phyloP scores from a whole-genome alignment of 2,797 vertebrate species.

The Arrhamphus sclerolepis region DNA sequence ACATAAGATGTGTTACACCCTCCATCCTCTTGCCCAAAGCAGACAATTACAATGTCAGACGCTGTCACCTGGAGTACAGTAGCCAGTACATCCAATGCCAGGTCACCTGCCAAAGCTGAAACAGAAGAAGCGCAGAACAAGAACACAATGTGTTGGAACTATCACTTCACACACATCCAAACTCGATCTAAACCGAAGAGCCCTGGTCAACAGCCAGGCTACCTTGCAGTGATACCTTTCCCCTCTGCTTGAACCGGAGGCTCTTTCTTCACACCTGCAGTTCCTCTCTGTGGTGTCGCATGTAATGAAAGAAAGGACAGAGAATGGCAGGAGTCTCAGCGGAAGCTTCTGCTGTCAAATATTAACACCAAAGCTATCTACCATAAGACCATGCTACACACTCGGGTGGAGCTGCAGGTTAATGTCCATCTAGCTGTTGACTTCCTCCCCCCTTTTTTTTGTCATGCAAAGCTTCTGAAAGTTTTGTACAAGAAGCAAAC shows the following conservation, averaged over 20 bases:
- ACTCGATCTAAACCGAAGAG: conserved; percentile 59
- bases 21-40: conserved; percentile 61
- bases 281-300: conserved; percentile 36
- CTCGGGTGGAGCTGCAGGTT: not conserved
- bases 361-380: conserved; percentile 27
- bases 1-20: conserved; percentile 68
- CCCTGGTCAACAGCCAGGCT: conserved; percentile 55
- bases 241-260: conserved; percentile 73
- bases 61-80: conserved; percentile 74
- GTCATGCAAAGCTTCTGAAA: no score
- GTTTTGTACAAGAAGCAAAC: no score
- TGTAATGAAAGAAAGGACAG: conserved; percentile 54
- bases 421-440: not conserved
- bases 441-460: not conserved
- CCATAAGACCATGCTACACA: not conserved
- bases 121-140: conserved; percentile 75
- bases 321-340: conserved; percentile 37
- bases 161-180: conserved; percentile 75
- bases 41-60: conserved; percentile 77
- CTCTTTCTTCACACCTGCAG: conserved; percentile 67
- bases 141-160: conserved; percentile 78
- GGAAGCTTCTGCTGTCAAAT: conserved; percentile 37
- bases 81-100: conserved; percentile 68
- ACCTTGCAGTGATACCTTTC: conserved; percentile 72
- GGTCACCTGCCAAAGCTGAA: conserved; percentile 73